Evolutionary conservation across 1,140 invertebrate species (phyloP).

Genomic region (Megalonaias nervosa): DNA sequence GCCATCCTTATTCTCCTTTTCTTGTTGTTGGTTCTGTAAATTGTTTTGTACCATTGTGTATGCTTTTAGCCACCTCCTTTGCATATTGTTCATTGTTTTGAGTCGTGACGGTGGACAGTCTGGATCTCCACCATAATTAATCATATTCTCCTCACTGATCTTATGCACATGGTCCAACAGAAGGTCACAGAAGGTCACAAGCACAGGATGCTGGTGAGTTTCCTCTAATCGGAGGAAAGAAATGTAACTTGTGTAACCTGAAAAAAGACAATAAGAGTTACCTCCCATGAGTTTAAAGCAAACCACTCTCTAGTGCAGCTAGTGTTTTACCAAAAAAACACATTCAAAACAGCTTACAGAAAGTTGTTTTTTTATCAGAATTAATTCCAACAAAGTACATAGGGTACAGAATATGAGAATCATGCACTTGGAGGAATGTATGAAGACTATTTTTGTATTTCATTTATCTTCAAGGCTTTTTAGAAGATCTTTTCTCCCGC

Average conservation of each 20-base stretch:
- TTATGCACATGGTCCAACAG: neutral
- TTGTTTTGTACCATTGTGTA: conserved; percentile 20
- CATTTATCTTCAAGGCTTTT: too few species aligned
- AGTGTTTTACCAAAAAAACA: neutral
- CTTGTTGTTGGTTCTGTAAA: too few species aligned
- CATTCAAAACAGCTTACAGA: neutral
- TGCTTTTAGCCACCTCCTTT: conserved; percentile 16
- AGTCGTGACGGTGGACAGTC: too few species aligned
- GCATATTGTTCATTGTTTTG: neutral
- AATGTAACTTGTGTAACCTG: conserved; percentile 25
- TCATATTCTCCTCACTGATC: neutral
- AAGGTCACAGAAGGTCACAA: conserved; percentile 25
- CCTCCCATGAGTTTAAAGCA: neutral
- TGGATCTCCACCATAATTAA: neutral
- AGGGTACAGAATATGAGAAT: too few species aligned
- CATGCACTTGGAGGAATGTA: too few species aligned
- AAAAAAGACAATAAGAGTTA: neutral
- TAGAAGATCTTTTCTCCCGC: too few species aligned
- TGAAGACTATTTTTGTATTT: too few species aligned
- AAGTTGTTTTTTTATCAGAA: neutral
- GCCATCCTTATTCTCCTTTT: too few species aligned
- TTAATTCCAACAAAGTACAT: too few species aligned
- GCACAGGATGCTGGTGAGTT: conserved; percentile 21
- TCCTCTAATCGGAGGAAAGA: conserved; percentile 23
- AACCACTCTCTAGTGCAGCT: neutral